phyloP scores from a whole-genome alignment of 1,140 invertebrate species.

The Stegodyphus mimosarum region DNA sequence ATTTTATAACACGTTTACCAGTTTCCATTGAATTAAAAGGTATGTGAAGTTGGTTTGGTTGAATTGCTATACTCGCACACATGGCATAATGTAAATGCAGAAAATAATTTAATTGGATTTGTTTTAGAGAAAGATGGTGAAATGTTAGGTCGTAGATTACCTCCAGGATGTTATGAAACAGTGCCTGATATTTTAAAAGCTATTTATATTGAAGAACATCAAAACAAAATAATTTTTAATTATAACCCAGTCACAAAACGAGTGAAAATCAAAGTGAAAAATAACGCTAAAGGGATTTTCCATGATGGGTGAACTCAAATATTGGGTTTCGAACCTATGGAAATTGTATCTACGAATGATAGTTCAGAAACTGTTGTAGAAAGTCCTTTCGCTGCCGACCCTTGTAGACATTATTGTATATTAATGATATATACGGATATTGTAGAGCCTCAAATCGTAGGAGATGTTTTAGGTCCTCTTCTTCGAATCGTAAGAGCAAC shows the following conservation, averaged over 20 bases:
- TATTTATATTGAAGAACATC: neutral
- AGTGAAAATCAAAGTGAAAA: neutral
- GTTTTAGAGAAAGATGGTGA: neutral
- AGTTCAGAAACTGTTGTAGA: neutral
- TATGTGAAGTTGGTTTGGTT: neutral
- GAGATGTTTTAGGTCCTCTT: neutral
- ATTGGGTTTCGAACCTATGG: neutral
- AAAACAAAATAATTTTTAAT: neutral
- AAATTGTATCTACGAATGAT: neutral
- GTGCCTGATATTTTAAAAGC: conserved; percentile 2
- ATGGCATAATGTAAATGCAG: neutral
- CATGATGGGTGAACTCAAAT: neutral
- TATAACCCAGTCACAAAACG: neutral
- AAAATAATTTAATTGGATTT: conserved; percentile 1
- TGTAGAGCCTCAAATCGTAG: neutral
- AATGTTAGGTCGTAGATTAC: neutral
- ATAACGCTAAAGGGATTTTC: neutral
- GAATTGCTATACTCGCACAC: neutral
- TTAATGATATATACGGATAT: conserved; percentile 9
- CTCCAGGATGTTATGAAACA: neutral
- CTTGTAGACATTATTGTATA: neutral
- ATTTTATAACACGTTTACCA: neutral
- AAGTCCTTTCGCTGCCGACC: neutral
- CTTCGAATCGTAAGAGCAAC: neutral
- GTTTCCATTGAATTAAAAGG: neutral